Percentiles rank a stretch among this genome's conserved stretches.
These are phyloP conservation scores for Plutomurus gul DNA, from an alignment of 1,140 invertebrate genomes.

Conservation along the genomic window DNA sequence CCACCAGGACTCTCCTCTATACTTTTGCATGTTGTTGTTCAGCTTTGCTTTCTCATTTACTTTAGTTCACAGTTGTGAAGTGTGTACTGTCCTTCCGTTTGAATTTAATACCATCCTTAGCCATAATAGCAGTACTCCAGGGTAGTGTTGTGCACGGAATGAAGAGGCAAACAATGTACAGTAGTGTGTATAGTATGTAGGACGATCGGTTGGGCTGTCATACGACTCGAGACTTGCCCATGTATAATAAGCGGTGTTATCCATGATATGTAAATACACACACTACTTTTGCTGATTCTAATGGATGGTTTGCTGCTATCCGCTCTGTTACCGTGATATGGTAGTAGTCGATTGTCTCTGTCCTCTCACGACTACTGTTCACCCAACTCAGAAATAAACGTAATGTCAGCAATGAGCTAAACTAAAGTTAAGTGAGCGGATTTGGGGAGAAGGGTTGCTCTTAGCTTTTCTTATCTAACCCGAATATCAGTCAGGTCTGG, in stretches of 20 bases:
- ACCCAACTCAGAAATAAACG: not conserved
- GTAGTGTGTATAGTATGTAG: not conserved
- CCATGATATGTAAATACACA: too few relatives aligned
- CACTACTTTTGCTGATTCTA: too few relatives aligned
- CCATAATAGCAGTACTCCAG: not conserved
- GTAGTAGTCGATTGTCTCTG: not conserved
- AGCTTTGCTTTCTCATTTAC: conserved; percentile 2
- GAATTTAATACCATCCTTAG: conserved; percentile 19
- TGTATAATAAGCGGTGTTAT: too few relatives aligned
- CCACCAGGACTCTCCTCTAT: not conserved
- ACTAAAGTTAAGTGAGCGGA: not conserved
- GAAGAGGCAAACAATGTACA: not conserved
- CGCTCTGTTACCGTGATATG: not conserved
- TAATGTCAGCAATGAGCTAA: not conserved
- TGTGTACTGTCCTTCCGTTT: not conserved
- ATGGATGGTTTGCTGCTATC: too few relatives aligned
- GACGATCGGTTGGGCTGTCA: not conserved
- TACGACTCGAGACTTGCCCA: too few relatives aligned
- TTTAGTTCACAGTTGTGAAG: conserved; percentile 13
- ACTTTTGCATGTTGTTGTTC: not conserved
- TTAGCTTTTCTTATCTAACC: conserved; percentile 13
- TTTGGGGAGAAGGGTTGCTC: not conserved
- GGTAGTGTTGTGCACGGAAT: not conserved
- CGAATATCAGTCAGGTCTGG: conserved; percentile 3
- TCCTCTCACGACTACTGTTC: not conserved